phyloP scores from a whole-genome alignment of 2,888 invertebrate genomes.

The Autographa pulchrina region DNA sequence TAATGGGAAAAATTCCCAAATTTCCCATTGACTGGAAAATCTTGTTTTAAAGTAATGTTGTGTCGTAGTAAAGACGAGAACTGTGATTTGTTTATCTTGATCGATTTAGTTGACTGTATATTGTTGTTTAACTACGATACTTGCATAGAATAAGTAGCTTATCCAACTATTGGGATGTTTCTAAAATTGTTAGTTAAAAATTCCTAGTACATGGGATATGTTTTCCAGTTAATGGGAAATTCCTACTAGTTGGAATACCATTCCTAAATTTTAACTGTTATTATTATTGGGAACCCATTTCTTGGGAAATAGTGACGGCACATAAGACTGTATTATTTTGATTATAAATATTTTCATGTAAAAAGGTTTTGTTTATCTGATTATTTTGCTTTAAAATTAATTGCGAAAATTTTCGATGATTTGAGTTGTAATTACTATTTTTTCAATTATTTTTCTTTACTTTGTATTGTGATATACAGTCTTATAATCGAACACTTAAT shows the following conservation, averaged over 20 bases:
- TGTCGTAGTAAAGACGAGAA: slow-evolving; percentile 31
- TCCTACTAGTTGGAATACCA: slow-evolving; percentile 42
- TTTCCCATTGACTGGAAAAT: background rate
- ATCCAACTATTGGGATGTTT: background rate
- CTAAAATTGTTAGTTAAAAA: background rate
- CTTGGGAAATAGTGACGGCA: slow-evolving; percentile 28
- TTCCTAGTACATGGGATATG: slow-evolving; percentile 9
- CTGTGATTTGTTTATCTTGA: background rate
- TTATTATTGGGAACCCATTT: slow-evolving; percentile 32
- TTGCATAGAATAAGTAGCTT: no score
- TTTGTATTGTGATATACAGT: background rate
- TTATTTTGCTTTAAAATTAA: background rate
- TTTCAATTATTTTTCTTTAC: background rate
- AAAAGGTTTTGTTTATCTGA: background rate
- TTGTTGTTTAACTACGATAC: background rate
- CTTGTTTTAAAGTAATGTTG: background rate
- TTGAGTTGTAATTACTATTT: background rate
- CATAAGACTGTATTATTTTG: slow-evolving; percentile 1
- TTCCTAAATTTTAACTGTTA: slow-evolving; percentile 35
- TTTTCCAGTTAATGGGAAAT: slow-evolving; percentile 37
- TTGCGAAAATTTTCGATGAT: background rate
- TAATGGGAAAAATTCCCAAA: background rate
- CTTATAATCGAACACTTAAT: background rate
- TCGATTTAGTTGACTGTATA: background rate
- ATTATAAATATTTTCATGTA: slow-evolving; percentile 2